A percentile compares a stretch with the other conserved stretches of the same genome.
Evolutionary conservation across 2,888 invertebrate genomes (phyloP).

Genomic region (Monoplex corrugatus): DNA sequence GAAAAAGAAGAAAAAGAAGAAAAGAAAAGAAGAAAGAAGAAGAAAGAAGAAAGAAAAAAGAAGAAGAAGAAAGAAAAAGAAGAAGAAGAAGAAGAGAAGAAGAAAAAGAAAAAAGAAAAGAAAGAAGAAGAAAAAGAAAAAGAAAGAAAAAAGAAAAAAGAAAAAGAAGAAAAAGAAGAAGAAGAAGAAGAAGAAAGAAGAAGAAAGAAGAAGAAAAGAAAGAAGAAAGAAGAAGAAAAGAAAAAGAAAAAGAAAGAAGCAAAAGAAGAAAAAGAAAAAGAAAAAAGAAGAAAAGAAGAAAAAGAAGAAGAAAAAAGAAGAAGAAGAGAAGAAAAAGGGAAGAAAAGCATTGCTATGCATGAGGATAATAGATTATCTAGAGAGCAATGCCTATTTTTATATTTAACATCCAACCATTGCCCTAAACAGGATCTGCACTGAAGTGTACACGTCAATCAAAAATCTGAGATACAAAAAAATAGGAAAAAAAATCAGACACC

Average conservation of each 20-base stretch:
- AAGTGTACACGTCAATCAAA: too few species aligned
- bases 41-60: background rate
- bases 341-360: too few species aligned
- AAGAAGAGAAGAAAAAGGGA: too few species aligned
- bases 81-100: background rate
- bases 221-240: background rate
- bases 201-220: background rate
- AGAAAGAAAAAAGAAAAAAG: background rate
- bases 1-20: too few species aligned
- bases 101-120: background rate
- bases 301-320: background rate
- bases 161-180: background rate
- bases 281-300: background rate
- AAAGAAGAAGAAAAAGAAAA: background rate
- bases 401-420: too few species aligned
- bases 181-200: background rate
- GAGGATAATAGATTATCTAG: too few species aligned
- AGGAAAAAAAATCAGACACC: too few species aligned
- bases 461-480: too few species aligned
- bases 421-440: too few species aligned
- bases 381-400: too few species aligned
- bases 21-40: background rate
- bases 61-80: background rate
- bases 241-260: background rate
- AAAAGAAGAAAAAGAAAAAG: background rate